phyloP scores from a whole-genome alignment of 2,113 vertebrate species.

The Tachysurus fulvidraco region DNA sequence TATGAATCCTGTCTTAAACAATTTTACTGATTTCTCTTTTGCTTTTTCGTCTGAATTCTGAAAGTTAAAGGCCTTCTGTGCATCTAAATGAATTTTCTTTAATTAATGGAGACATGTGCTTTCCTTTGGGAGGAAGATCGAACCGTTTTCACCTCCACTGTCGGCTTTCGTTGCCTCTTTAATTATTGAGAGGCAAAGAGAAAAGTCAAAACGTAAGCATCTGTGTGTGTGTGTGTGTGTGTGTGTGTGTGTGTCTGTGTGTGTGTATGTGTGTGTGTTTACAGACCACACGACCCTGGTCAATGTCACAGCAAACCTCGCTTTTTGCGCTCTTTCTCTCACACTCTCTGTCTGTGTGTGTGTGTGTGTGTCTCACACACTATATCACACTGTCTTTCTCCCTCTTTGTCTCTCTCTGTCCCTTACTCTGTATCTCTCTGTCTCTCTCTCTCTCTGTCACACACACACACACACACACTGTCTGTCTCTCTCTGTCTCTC shows the following conservation, averaged over 20 bases:
- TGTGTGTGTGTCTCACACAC: too few relatives aligned
- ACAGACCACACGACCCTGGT: conserved; percentile 33
- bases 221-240: not conserved
- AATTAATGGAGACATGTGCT: not conserved
- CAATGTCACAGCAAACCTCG: conserved; percentile 20
- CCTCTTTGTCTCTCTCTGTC: not conserved
- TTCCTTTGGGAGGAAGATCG: conserved; percentile 7
- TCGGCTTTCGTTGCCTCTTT: conserved; percentile 39
- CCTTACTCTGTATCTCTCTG: too few relatives aligned
- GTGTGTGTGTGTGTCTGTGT: conserved; percentile 13
- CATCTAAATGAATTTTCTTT: conserved; percentile 16
- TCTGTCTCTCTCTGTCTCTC: too few relatives aligned
- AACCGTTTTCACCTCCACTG: conserved; percentile 24
- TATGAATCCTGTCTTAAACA: not conserved
- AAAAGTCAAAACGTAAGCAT: conserved; percentile 38
- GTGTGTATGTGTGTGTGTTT: not conserved
- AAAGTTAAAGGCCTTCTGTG: not conserved
- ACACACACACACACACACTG: too few relatives aligned
- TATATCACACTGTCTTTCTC: too few relatives aligned
- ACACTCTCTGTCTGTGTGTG: too few relatives aligned
- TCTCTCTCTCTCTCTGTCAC: too few relatives aligned
- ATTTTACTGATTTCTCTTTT: not conserved
- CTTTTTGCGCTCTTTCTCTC: not conserved
- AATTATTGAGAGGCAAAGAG: conserved; percentile 42
- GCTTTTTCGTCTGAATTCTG: not conserved